phyloP scores from a whole-genome alignment of 2,113 vertebrate genomes.

The Oophaga pumilio region DNA sequence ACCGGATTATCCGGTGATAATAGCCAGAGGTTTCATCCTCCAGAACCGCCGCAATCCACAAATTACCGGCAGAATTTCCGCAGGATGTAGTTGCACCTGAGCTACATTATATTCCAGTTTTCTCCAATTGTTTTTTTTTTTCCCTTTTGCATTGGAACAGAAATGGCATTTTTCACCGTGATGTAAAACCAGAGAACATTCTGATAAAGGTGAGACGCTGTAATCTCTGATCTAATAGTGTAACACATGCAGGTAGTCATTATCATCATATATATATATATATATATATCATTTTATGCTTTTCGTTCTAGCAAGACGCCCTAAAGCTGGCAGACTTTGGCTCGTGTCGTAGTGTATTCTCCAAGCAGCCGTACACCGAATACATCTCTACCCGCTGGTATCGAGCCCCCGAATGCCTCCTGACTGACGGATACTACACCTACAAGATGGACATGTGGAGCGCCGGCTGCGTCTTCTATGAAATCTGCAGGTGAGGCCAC shows the following conservation, averaged over 20 bases:
- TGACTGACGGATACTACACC: slow-evolving; percentile 82
- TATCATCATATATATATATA: not conserved
- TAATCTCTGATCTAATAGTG: not conserved
- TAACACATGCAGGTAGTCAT: too few relatives aligned
- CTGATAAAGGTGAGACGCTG: slow-evolving; percentile 79
- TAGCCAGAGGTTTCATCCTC: too few relatives aligned
- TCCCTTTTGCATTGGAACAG: slow-evolving; percentile 63
- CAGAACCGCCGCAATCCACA: too few relatives aligned
- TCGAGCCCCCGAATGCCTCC: slow-evolving; percentile 84
- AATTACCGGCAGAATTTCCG: too few relatives aligned
- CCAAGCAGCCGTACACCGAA: slow-evolving; percentile 82
- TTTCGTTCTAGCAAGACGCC: slow-evolving; percentile 73
- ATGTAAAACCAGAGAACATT: slow-evolving; percentile 89
- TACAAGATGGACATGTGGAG: slow-evolving; percentile 85
- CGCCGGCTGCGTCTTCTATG: slow-evolving; percentile 84
- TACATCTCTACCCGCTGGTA: slow-evolving; percentile 87
- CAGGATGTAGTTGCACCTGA: too few relatives aligned
- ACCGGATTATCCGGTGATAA: too few relatives aligned
- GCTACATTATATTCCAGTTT: not conserved
- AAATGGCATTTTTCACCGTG: slow-evolving; percentile 88
- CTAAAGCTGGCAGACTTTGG: slow-evolving; percentile 87
- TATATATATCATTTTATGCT: not conserved
- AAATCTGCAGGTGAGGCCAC: slow-evolving; percentile 79
- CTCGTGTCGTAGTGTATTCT: slow-evolving; percentile 81
- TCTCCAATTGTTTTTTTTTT: not conserved